These are phyloP conservation scores for Platysternon megacephalum DNA, from an alignment of 2,113 vertebrate species.

Conservation along the genomic window DNA sequence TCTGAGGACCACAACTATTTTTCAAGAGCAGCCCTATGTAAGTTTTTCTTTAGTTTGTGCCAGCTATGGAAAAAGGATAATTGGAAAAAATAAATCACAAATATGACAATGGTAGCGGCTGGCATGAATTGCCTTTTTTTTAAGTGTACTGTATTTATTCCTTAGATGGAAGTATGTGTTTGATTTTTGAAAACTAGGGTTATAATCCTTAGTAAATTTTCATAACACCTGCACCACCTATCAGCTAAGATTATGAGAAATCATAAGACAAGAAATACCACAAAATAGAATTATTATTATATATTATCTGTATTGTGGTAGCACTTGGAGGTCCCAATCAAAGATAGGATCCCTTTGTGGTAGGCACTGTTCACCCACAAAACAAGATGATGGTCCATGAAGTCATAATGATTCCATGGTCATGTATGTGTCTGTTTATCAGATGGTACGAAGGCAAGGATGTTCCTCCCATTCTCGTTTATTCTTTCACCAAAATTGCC, in stretches of 20 bases:
- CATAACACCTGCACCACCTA: not conserved
- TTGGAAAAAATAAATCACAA: constrained; percentile 33
- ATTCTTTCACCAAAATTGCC: not conserved
- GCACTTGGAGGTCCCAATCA: not conserved
- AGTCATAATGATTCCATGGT: not conserved
- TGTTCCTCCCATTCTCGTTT: accelerated
- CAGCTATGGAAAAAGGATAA: constrained; percentile 46
- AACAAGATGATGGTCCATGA: not conserved
- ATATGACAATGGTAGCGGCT: not conserved
- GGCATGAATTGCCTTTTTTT: not conserved
- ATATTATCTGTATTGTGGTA: not conserved
- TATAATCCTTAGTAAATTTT: not conserved
- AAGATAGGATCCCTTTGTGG: not conserved
- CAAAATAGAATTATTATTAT: accelerated
- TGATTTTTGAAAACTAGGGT: constrained; percentile 15
- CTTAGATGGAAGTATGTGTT: not conserved
- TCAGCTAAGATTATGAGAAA: not conserved
- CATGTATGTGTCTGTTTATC: not conserved
- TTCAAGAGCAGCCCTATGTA: constrained; percentile 34
- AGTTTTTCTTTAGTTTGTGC: constrained; percentile 48
- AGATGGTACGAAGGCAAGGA: not conserved
- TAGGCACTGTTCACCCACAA: not conserved
- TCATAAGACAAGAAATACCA: not conserved
- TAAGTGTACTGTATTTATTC: not conserved
- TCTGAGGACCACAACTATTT: constrained; percentile 66